Conservation (phyloP, 2,113 vertebrate species). For the Rattus rattus region DNA sequence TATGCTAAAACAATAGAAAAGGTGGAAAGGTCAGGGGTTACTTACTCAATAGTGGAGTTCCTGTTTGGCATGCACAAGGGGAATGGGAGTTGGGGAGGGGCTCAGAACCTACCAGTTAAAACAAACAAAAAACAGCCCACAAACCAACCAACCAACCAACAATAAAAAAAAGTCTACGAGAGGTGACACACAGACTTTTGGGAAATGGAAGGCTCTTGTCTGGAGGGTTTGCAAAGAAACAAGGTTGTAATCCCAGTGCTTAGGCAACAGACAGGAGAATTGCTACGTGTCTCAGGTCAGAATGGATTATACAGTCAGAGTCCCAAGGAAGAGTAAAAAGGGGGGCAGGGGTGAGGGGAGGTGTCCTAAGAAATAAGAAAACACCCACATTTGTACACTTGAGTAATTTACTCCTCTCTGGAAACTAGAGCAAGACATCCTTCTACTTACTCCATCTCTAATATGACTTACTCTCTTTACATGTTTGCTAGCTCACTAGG, state of each 20-base stretch:
- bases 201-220: conserved; percentile 13
- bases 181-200: neutral
- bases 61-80: neutral
- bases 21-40: neutral
- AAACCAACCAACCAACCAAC: neutral
- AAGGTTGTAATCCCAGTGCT: neutral
- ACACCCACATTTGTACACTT: neutral
- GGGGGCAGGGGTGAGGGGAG: neutral
- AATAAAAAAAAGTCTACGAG: neutral
- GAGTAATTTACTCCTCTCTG: neutral
- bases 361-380: neutral
- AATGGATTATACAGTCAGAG: neutral
- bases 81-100: neutral
- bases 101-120: neutral
- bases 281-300: neutral
- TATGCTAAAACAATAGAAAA: neutral
- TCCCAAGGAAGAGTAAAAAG: neutral
- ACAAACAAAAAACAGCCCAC: neutral
- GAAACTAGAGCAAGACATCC: neutral
- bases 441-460: neutral
- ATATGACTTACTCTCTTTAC: neutral
- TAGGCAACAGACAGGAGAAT: neutral
- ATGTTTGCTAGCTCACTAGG: neutral
- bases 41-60: neutral
- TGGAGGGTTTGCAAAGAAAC: conserved; percentile 38